phyloP scores from a whole-genome alignment of 2,113 vertebrate genomes.

The Grammomys surdaster region DNA sequence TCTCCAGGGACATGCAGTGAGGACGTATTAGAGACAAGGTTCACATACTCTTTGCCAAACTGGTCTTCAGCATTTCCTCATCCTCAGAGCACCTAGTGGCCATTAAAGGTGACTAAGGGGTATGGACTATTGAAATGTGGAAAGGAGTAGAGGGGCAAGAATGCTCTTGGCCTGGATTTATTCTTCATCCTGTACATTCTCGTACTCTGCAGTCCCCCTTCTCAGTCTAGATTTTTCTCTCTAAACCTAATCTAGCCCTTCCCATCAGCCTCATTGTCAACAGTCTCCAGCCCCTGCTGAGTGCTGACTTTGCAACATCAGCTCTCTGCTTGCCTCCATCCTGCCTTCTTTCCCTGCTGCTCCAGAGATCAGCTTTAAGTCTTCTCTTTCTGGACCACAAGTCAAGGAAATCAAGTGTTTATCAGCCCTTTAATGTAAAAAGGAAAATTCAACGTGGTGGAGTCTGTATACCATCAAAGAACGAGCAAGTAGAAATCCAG shows the following conservation, averaged over 20 bases:
- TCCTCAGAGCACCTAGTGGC: neutral
- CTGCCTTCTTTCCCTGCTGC: neutral
- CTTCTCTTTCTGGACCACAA: neutral
- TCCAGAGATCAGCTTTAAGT: neutral
- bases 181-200: neutral
- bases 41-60: neutral
- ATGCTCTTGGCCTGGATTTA: neutral
- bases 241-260: neutral
- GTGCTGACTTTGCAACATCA: neutral
- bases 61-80: neutral
- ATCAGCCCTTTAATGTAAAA: neutral
- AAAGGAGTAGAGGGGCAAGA: neutral
- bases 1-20: neutral
- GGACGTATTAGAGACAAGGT: neutral
- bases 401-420: neutral
- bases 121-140: neutral
- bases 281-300: fast-evolving
- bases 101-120: neutral
- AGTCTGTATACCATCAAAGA: neutral
- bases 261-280: neutral
- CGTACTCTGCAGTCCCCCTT: fast-evolving
- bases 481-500: fast-evolving
- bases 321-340: neutral
- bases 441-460: neutral
- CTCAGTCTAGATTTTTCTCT: neutral